These are phyloP conservation scores for Presbytis comata DNA, from an alignment of 2,797 vertebrate species.

Conservation along the genomic window DNA sequence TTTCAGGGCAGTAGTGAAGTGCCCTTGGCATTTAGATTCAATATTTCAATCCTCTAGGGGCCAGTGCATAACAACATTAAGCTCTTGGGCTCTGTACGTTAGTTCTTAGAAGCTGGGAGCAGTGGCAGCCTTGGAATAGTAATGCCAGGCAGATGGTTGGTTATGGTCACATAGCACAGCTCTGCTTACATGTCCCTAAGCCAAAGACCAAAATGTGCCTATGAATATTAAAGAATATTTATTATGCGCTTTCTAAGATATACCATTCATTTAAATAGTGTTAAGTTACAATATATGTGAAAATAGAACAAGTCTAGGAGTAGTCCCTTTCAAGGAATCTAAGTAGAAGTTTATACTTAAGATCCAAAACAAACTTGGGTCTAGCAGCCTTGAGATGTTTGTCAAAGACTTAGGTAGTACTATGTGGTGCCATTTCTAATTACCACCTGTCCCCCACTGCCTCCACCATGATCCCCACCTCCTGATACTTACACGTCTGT, in stretches of 20 bases:
- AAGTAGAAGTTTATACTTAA: background rate
- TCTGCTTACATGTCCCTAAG: background rate
- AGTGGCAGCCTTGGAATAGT: background rate
- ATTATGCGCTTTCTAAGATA: background rate
- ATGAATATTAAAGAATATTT: slow-evolving; percentile 21
- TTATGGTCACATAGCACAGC: background rate
- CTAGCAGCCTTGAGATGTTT: background rate
- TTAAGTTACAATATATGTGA: background rate
- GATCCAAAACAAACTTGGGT: background rate
- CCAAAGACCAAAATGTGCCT: background rate
- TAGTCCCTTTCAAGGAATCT: background rate
- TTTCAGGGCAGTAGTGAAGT: background rate
- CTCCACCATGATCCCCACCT: background rate
- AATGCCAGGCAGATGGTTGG: background rate
- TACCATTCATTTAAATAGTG: background rate
- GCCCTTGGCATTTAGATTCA: background rate
- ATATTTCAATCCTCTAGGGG: background rate
- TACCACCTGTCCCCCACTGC: background rate
- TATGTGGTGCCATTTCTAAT: background rate
- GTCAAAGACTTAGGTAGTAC: background rate
- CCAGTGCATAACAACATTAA: background rate
- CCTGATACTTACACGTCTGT: background rate
- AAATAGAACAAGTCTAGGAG: background rate
- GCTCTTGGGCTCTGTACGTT: background rate
- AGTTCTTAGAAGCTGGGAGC: background rate